Conservation (phyloP, 2,888 invertebrate genomes). For the Athrips mouffetella region DNA sequence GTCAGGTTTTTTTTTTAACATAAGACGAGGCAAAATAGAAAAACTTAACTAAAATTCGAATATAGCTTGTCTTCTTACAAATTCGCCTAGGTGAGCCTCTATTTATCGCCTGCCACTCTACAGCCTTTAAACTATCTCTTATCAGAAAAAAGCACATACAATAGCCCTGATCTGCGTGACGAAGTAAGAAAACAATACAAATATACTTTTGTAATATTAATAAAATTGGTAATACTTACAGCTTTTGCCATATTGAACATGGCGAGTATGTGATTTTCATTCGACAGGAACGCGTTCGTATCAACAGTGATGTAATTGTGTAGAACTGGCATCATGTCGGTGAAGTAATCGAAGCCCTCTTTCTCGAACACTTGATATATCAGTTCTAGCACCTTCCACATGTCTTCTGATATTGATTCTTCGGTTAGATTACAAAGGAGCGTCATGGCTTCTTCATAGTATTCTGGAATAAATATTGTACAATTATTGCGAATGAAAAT, state of each 20-base stretch:
- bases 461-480: conserved; percentile 79
- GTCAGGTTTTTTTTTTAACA: no score
- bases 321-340: conserved; percentile 98
- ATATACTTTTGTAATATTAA: neutral
- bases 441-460: conserved; percentile 97
- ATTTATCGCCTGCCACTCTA: no score
- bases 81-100: no score
- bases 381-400: conserved; percentile 97
- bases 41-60: no score
- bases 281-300: conserved; percentile 93
- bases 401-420: conserved; percentile 91
- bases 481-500: no score
- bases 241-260: conserved; percentile 97
- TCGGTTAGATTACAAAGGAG: conserved; percentile 94
- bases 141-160: no score
- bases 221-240: conserved; percentile 65
- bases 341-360: conserved; percentile 96
- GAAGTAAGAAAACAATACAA: no score
- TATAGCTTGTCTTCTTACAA: no score
- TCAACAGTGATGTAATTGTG: conserved; percentile 99
- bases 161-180: no score
- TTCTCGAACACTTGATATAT: conserved; percentile 93
- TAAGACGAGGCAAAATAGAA: no score
- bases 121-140: no score
- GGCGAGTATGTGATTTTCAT: conserved; percentile 92